Base-by-base conservation (phyloP, 1,140 invertebrate genomes). In the Berghia stephanieae region DNA sequence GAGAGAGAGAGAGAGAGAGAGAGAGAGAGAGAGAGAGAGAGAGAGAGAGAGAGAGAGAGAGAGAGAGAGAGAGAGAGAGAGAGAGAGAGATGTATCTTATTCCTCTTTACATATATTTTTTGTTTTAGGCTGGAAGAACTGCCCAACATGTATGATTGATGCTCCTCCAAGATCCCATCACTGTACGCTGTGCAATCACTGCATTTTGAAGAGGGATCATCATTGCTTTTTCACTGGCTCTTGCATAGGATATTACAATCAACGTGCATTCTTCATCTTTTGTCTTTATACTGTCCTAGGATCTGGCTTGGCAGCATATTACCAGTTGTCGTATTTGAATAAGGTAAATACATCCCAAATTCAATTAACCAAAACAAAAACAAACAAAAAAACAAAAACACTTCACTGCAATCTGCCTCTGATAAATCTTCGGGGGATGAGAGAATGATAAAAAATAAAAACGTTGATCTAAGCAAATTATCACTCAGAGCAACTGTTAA, bases 181-280 rank as follows among this genome's bases (percentile, higher is more conserved):
- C 73, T 88, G 87, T 66, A 77, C 69, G 27, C 52, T 85, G 1
- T 88, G 87, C 75, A 81, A 85, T 42, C 75, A 77, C 21, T 88
- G 87, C 75, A 81, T 88, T 24, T 81, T 88, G 44, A 83, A 84
- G 70, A 80, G 86, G 49, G 87, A 88, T 72, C 87, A 88, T 57
- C 87, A 88, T 72, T 88, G 87, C 77, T 86, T 86, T 75, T 86
- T 88, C 71, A 85, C 85, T 0, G 83, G 82, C n/a, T 81, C 83
- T 16, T 87, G 86, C 55, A 77, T 87, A 42, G 87, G 87, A 49
- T 82, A 82, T 42, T 81, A 82, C 75, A 88, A 86, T 73, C 82
- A 85, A 44, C 69, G 83, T 52, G 81, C 82, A 46, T 88, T 85
- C 60, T 70, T 87, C 5, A 43, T 86, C 8, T 82, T 83, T 57